Evolutionary conservation across 1,140 invertebrate species (phyloP).

Genomic region (Dufourea novaeangliae): DNA sequence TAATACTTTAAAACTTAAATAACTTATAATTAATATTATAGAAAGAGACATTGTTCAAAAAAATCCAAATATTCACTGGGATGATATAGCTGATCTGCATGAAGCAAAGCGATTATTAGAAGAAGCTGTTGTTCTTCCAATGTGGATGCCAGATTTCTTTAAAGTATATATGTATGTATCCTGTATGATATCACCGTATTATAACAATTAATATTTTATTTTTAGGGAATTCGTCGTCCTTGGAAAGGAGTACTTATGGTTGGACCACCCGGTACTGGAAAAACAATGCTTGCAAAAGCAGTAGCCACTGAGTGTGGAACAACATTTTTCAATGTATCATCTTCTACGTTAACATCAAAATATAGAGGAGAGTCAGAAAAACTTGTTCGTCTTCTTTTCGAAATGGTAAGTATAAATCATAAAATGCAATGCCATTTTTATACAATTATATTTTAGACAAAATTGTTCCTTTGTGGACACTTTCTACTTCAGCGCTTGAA

Average conservation of each 20-base stretch:
- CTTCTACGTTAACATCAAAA: conserved; percentile 98
- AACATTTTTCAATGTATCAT: conserved; percentile 99
- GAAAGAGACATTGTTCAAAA: conserved; percentile 99
- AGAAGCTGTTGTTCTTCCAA: conserved; percentile 98
- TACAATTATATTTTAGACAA: neutral
- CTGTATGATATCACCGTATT: neutral
- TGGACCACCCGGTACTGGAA: conserved; percentile 98
- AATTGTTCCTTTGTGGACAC: conserved; percentile 1
- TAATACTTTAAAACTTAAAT: conserved; percentile 11
- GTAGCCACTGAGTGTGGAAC: conserved; percentile 99
- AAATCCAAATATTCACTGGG: conserved; percentile 98
- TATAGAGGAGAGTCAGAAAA: conserved; percentile 99
- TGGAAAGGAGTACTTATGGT: conserved; percentile 99
- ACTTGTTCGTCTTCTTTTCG: conserved; percentile 97
- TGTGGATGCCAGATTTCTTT: conserved; percentile 99
- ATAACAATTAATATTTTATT: conserved; percentile 48
- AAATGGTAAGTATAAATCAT: conserved; percentile 89
- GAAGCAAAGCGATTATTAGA: conserved; percentile 97
- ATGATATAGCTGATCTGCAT: conserved; percentile 97
- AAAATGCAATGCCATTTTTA: neutral
- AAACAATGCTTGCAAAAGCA: conserved; percentile 99
- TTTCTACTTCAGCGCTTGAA: neutral
- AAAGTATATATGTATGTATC: conserved; percentile 86
- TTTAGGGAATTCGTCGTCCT: conserved; percentile 92
- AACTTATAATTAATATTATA: conserved; percentile 75